Percentiles rank a stretch among this genome's conserved stretches.
Conservation (phyloP, 2,113 vertebrate genomes). For the Mobula hypostoma region DNA sequence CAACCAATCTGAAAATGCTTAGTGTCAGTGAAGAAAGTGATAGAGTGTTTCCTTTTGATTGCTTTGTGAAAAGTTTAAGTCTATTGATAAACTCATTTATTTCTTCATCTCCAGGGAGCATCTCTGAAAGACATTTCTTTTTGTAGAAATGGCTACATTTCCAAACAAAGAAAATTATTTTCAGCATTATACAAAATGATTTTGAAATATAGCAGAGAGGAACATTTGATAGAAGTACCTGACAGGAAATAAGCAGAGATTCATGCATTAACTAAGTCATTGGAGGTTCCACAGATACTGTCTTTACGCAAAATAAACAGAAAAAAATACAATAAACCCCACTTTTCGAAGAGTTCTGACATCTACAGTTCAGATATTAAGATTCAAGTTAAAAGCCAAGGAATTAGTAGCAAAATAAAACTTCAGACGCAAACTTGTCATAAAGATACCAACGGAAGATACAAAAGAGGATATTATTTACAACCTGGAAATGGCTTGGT, state of each 20-base stretch:
- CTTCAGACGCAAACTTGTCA: neutral
- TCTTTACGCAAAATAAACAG: neutral
- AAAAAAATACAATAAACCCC: neutral
- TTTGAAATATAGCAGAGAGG: neutral
- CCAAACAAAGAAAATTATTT: slow-evolving; percentile 11
- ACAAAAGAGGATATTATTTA: neutral
- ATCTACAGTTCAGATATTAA: neutral
- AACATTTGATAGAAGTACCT: neutral
- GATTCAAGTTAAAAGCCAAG: neutral
- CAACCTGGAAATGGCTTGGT: neutral
- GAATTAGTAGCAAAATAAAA: neutral
- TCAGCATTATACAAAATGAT: slow-evolving; percentile 2
- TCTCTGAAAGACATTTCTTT: neutral
- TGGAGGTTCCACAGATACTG: neutral
- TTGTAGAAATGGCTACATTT: neutral
- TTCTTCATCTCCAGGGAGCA: neutral
- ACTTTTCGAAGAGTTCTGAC: neutral
- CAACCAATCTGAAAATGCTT: neutral
- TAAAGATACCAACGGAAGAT: neutral
- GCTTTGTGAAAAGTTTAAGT: neutral
- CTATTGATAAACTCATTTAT: neutral
- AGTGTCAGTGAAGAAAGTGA: neutral
- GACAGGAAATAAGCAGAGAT: neutral
- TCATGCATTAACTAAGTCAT: neutral
- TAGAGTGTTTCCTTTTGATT: neutral